These are phyloP conservation scores for Steinernema khuongi DNA, from an alignment of 1,140 invertebrate genomes.

Conservation along the genomic window DNA sequence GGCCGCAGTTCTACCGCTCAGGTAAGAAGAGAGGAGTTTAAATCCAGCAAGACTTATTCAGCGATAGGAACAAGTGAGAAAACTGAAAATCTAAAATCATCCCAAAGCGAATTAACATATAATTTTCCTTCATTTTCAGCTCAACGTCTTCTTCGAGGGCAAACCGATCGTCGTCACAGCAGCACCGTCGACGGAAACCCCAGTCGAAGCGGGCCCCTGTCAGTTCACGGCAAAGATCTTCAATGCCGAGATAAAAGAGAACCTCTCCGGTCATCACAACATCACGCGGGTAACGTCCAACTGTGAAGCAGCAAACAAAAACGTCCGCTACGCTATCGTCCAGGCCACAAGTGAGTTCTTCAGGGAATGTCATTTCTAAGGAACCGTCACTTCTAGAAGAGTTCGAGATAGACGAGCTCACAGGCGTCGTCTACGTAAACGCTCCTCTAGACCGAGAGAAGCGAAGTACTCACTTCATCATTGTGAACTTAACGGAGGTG, in stretches of 20 bases:
- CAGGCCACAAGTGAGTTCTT: slow-evolving; percentile 30
- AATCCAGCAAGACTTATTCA: too few relatives aligned
- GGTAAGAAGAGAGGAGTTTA: slow-evolving; percentile 18
- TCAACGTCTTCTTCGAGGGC: slow-evolving; percentile 44
- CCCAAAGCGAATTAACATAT: too few relatives aligned
- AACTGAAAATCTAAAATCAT: too few relatives aligned
- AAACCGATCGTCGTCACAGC: slow-evolving; percentile 37
- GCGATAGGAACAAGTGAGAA: too few relatives aligned
- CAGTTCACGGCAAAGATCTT: slow-evolving; percentile 41
- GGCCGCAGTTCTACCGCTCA: slow-evolving; percentile 22
- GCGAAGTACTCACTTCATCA: slow-evolving; percentile 44
- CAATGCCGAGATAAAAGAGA: slow-evolving; percentile 48
- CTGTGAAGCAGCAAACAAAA: slow-evolving; percentile 20
- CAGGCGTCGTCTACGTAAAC: slow-evolving; percentile 45
- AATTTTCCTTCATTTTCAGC: slow-evolving; percentile 26
- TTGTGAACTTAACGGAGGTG: slow-evolving; percentile 46
- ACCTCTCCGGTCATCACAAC: slow-evolving; percentile 33
- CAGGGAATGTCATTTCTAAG: neutral
- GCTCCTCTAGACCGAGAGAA: slow-evolving; percentile 47
- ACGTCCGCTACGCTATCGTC: slow-evolving; percentile 31
- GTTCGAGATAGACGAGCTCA: slow-evolving; percentile 48
- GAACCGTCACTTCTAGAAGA: slow-evolving; percentile 39
- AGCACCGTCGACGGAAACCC: neutral
- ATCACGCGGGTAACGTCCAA: slow-evolving; percentile 36
- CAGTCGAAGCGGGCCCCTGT: slow-evolving; percentile 30